Percentiles rank a stretch among this genome's conserved stretches.
Evolutionary conservation across 2,797 vertebrate genomes (phyloP).

Genomic region (Diplodus sargus): DNA sequence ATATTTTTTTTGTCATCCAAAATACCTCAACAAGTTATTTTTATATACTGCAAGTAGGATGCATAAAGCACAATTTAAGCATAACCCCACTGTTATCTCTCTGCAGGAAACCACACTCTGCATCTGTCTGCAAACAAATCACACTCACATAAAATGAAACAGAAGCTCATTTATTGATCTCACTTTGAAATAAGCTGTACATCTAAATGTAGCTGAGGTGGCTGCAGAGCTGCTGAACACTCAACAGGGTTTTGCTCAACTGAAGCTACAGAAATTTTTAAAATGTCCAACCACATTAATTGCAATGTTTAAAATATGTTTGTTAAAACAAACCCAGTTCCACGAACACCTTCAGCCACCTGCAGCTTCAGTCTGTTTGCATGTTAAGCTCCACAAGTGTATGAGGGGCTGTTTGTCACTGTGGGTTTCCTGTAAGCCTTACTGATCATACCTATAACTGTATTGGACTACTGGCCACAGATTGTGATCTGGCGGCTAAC

Average conservation of each 20-base stretch:
- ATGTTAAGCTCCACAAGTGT: neutral
- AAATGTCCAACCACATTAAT: too few relatives aligned
- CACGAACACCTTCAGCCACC: neutral
- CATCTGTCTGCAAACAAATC: neutral
- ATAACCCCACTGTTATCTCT: neutral
- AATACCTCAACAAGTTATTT: neutral
- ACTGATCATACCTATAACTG: neutral
- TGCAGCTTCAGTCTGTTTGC: neutral
- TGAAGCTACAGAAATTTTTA: too few relatives aligned
- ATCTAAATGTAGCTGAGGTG: neutral
- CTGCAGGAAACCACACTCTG: neutral
- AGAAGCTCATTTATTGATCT: neutral
- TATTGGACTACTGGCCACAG: neutral
- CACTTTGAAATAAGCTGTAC: neutral
- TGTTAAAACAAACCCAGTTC: too few relatives aligned
- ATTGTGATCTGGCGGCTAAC: neutral
- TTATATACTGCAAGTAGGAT: too few relatives aligned
- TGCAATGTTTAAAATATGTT: too few relatives aligned
- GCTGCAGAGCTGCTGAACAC: neutral
- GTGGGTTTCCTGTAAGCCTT: slow-evolving; percentile 34
- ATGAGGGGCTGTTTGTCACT: neutral
- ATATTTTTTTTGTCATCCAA: neutral
- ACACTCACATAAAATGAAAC: neutral
- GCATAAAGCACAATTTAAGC: accelerated
- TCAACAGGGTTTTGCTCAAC: too few relatives aligned